A percentile compares a stretch with the other conserved stretches of the same genome.
These are phyloP conservation scores for Stenodema calcarata DNA, from an alignment of 2,888 invertebrate genomes.

Conservation along the genomic window DNA sequence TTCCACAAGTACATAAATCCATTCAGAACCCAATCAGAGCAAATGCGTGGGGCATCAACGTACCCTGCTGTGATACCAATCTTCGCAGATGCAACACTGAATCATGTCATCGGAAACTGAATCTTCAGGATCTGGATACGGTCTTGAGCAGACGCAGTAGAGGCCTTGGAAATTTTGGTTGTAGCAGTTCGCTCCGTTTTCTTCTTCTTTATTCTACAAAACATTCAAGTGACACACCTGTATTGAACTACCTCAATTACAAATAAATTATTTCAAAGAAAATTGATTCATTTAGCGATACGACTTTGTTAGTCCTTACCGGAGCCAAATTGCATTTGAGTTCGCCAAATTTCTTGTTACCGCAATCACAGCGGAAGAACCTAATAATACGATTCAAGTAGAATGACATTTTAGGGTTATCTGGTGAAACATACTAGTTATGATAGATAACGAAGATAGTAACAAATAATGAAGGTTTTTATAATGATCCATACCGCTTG, in stretches of 20 bases:
- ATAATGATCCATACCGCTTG: constrained; percentile 69
- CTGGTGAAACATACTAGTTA: no score
- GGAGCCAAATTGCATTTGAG: constrained; percentile 73
- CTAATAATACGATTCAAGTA: constrained; percentile 63
- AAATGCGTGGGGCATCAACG: constrained; percentile 50
- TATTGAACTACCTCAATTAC: not conserved
- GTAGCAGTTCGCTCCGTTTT: constrained; percentile 75
- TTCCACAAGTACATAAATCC: no score
- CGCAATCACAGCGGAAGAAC: constrained; percentile 95
- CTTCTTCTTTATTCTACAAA: constrained; percentile 65
- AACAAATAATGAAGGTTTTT: not conserved
- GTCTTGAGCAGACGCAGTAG: constrained; percentile 89
- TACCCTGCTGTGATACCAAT: constrained; percentile 90
- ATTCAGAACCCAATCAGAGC: no score
- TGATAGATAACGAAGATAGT: no score
- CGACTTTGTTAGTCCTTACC: no score
- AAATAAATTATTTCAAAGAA: not conserved
- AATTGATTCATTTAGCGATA: constrained; percentile 44
- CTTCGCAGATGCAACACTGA: constrained; percentile 93
- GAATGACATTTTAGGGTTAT: no score
- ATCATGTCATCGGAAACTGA: constrained; percentile 88
- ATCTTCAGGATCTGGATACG: constrained; percentile 88
- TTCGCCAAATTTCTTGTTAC: constrained; percentile 77
- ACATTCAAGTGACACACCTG: not conserved
- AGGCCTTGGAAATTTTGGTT: constrained; percentile 94